Evolutionary conservation across 2,797 vertebrate species (phyloP).

Genomic region (Poecilia picta): DNA sequence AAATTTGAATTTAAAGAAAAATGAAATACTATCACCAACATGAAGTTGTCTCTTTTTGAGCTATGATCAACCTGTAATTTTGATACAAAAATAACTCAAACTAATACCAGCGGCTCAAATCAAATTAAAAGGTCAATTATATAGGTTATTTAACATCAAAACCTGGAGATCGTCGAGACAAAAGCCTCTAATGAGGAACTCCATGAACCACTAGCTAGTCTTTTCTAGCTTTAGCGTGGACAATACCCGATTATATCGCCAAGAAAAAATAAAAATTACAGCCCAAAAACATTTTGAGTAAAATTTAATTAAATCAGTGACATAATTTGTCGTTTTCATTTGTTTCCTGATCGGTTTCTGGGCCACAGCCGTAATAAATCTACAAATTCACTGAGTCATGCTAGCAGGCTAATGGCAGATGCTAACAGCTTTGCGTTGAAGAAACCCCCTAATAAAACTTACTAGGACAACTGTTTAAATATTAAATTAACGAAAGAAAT

Average conservation of each 20-base stretch:
- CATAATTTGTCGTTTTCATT: not conserved
- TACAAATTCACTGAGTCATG: slow-evolving; percentile 85
- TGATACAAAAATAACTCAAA: not conserved
- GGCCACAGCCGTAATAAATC: slow-evolving; percentile 58
- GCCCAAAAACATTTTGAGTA: not conserved
- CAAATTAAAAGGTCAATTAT: not conserved
- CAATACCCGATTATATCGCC: not conserved
- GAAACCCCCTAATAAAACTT: too few species aligned
- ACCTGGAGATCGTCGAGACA: slow-evolving; percentile 26
- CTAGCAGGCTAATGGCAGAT: slow-evolving; percentile 70
- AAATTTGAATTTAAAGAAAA: not conserved
- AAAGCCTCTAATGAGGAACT: slow-evolving; percentile 17
- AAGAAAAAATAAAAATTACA: not conserved
- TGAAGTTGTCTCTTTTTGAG: not conserved
- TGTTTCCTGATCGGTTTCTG: slow-evolving; percentile 5
- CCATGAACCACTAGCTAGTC: not conserved
- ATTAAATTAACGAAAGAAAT: fast-evolving
- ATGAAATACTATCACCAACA: not conserved
- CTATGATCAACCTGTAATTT: not conserved
- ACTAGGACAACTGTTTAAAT: fast-evolving
- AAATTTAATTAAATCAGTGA: too few species aligned
- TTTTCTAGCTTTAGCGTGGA: not conserved
- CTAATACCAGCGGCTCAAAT: not conserved
- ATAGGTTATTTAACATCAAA: not conserved
- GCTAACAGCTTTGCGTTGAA: not conserved